These are phyloP conservation scores for Rhombomys opimus DNA, from an alignment of 2,113 vertebrate genomes.

Conservation along the genomic window DNA sequence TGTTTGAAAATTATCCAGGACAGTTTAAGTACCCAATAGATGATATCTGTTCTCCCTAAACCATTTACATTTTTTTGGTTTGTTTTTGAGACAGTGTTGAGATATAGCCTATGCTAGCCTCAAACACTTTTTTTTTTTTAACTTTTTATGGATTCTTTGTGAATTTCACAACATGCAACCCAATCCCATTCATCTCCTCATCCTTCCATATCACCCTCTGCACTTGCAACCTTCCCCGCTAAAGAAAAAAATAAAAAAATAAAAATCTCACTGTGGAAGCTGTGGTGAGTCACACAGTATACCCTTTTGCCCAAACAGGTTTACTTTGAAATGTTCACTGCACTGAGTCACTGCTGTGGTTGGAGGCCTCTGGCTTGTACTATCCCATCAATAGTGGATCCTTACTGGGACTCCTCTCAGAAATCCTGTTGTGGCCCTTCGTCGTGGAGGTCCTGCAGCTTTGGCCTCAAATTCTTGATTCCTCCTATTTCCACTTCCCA, in stretches of 20 bases:
- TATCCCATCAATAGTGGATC: neutral
- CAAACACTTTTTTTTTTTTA: neutral
- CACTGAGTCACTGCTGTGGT: neutral
- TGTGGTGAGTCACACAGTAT: neutral
- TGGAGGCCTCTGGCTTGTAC: neutral
- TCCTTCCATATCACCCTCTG: neutral
- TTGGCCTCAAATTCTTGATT: neutral
- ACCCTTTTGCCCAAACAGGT: neutral
- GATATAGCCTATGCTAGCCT: neutral
- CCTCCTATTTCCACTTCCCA: neutral
- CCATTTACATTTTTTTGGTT: neutral
- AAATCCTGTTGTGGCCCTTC: neutral
- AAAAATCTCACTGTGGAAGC: neutral
- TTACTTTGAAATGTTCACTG: neutral
- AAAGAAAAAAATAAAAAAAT: neutral
- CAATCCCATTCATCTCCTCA: neutral
- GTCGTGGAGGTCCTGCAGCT: neutral
- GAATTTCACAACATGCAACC: neutral
- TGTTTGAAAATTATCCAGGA: neutral
- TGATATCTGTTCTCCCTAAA: neutral
- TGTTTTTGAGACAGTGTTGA: neutral
- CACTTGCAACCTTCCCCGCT: neutral
- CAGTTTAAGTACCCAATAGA: neutral
- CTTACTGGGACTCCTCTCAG: neutral
- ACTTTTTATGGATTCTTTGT: neutral